Conservation (phyloP, 2,888 invertebrate genomes). For the Mycalesis mineus region DNA sequence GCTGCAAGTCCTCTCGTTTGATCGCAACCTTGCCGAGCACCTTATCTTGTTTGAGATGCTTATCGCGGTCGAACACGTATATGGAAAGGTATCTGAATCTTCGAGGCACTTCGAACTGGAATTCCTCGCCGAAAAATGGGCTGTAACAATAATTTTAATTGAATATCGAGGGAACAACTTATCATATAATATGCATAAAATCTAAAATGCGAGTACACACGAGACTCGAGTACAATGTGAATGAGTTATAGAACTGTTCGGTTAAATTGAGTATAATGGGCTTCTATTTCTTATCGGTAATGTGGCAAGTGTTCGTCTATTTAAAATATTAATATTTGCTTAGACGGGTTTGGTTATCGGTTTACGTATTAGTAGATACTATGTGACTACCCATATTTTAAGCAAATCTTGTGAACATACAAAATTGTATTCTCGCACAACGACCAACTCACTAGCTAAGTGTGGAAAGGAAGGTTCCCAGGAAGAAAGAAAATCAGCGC, state of each 20-base stretch:
- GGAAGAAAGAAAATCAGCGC: no score
- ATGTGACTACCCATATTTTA: no score
- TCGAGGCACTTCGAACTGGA: constrained; percentile 94
- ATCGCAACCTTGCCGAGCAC: constrained; percentile 89
- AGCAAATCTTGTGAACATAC: neutral
- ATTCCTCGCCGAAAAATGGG: constrained; percentile 95
- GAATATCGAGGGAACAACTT: constrained; percentile 8
- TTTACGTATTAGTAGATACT: neutral
- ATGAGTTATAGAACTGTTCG: constrained; percentile 13
- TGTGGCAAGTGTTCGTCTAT: constrained; percentile 14
- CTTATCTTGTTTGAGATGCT: constrained; percentile 90
- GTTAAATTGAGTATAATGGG: constrained; percentile 7
- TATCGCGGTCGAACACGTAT: constrained; percentile 92
- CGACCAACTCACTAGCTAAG: no score
- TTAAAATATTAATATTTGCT: neutral
- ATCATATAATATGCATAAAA: no score
- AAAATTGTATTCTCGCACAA: no score
- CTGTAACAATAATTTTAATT: constrained; percentile 70
- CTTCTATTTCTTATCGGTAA: constrained; percentile 20
- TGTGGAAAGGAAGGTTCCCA: no score
- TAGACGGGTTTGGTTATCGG: neutral
- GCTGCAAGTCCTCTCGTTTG: constrained; percentile 90
- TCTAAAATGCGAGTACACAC: neutral
- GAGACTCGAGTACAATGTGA: neutral
- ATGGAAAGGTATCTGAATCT: constrained; percentile 92